phyloP scores from a whole-genome alignment of 2,797 vertebrate genomes.

The Microctenopoma stevenorrisi region DNA sequence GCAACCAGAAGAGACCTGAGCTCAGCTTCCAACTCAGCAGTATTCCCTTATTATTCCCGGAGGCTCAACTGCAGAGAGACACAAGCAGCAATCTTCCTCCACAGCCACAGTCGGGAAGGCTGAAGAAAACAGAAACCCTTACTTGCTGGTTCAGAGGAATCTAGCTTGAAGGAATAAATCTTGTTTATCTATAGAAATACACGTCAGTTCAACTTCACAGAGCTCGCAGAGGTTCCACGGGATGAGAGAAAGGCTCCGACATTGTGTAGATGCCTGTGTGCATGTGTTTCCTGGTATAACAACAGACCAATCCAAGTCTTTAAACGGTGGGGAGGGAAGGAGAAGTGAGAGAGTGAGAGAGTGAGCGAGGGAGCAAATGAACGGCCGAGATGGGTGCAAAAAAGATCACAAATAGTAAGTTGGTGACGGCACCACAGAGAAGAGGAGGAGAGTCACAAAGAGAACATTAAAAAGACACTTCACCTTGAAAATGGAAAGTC shows the following conservation, averaged over 20 bases:
- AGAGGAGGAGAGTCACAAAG: constrained; percentile 13
- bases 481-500: constrained; percentile 99
- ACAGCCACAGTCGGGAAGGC: constrained; percentile 46
- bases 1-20: constrained; percentile 68
- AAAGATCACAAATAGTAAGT: constrained; percentile 37
- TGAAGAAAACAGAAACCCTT: constrained; percentile 34
- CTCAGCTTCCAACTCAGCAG: constrained; percentile 78
- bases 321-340: constrained; percentile 58
- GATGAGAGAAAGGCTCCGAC: constrained; percentile 42
- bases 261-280: constrained; percentile 57
- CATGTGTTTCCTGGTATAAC: constrained; percentile 68
- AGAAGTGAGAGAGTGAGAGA: constrained; percentile 23
- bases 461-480: constrained; percentile 67
- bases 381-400: constrained; percentile 42
- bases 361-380: constrained; percentile 31
- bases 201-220: constrained; percentile 55
- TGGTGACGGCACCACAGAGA: constrained; percentile 26
- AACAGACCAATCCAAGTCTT: constrained; percentile 73
- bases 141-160: constrained; percentile 53
- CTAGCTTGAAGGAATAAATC: constrained; percentile 55
- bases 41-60: constrained; percentile 74
- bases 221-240: constrained; percentile 33
- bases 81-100: constrained; percentile 68
- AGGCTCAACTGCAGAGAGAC: constrained; percentile 69
- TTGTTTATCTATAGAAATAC: constrained; percentile 46